Conservation (phyloP, 37 sponge, comb jelly and placozoan species). For the Theonella swinhoei region DNA sequence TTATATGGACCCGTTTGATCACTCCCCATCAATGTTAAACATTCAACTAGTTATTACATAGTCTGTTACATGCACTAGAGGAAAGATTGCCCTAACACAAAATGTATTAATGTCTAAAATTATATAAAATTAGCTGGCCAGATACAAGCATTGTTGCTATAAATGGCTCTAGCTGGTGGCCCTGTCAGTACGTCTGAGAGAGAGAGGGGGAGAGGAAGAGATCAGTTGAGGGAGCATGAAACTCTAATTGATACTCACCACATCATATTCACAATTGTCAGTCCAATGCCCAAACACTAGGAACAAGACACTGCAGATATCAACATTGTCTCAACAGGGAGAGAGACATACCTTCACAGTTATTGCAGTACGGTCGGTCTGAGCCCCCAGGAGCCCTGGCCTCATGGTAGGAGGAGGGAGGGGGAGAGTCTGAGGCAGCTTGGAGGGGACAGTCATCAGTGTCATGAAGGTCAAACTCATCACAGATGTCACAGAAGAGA, state of each 20-base stretch:
- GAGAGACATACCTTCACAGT: constrained; percentile 62
- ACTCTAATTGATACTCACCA: constrained; percentile 41
- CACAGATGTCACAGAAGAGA: constrained; percentile 97
- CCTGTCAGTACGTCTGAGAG: too few species aligned
- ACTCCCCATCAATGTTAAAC: too few species aligned
- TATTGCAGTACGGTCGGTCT: constrained; percentile 75
- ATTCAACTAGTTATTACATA: too few species aligned
- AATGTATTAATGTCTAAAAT: too few species aligned
- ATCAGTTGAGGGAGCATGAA: too few species aligned
- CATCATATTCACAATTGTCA: constrained; percentile 79
- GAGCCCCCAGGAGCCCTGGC: constrained; percentile 37
- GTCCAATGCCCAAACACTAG: constrained; percentile 79
- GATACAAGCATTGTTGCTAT: too few species aligned
- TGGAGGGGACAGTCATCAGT: constrained; percentile 95
- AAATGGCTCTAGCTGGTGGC: too few species aligned
- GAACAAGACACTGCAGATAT: background rate
- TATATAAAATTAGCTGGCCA: too few species aligned
- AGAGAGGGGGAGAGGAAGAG: too few species aligned
- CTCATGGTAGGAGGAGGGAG: constrained; percentile 50
- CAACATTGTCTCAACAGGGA: background rate
- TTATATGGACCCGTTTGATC: too few species aligned
- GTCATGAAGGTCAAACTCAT: constrained; percentile 95
- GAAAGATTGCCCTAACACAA: too few species aligned
- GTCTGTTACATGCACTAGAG: too few species aligned
- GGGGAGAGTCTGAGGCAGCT: constrained; percentile 35